phyloP scores from a whole-genome alignment of 2,113 vertebrate species.

The Atlantisia rogersi region DNA sequence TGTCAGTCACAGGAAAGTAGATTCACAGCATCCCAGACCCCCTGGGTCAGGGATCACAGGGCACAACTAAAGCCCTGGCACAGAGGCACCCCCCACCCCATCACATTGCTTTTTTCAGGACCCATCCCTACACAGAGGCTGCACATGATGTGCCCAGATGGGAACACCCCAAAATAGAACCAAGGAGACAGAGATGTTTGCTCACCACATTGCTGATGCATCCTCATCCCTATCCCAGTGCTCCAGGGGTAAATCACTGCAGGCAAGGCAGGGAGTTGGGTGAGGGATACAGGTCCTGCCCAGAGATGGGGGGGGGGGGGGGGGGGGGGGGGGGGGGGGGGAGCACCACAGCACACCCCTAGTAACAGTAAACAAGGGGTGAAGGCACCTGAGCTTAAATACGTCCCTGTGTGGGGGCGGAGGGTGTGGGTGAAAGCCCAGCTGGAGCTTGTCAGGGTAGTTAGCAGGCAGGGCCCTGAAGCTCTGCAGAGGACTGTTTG shows the following conservation, averaged over 20 bases:
- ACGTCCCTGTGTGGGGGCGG: fast-evolving
- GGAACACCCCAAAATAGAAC: not conserved
- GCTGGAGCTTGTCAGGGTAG: not conserved
- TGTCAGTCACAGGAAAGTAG: not conserved
- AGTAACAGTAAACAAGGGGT: fast-evolving
- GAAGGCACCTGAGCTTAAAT: not conserved
- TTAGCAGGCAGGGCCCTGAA: not conserved
- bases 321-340: too few species aligned
- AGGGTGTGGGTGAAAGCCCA: not conserved
- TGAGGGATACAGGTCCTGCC: not conserved
- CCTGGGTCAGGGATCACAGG: too few species aligned
- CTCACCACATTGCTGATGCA: fast-evolving
- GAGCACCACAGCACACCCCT: fast-evolving
- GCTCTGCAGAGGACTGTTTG: not conserved
- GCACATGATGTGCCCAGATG: fast-evolving
- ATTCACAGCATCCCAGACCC: not conserved
- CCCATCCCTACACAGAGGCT: fast-evolving
- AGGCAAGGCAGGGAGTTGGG: not conserved
- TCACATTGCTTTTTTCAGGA: fast-evolving
- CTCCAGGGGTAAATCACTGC: not conserved
- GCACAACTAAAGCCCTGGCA: not conserved
- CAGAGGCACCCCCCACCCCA: not conserved
- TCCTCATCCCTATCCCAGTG: not conserved
- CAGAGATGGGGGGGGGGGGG: too few species aligned
- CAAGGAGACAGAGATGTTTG: not conserved